These are phyloP conservation scores for Blennius ocellaris DNA, from an alignment of 2,113 vertebrate species.

Conservation along the genomic window DNA sequence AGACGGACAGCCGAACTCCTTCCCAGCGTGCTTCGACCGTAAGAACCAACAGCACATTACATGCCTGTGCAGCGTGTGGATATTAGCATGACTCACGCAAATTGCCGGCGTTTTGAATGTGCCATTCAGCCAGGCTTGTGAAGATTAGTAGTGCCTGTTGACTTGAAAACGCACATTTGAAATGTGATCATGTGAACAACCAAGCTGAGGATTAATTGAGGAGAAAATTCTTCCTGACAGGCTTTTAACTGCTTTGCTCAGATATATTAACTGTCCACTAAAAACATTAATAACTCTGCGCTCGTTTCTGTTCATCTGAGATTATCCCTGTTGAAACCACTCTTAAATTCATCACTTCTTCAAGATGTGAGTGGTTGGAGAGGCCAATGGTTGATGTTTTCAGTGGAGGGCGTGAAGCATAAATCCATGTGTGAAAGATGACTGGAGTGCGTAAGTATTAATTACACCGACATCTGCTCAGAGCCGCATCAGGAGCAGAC, in stretches of 20 bases:
- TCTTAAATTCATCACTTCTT: constrained; percentile 49
- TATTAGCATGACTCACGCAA: constrained; percentile 43
- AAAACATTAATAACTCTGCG: constrained; percentile 49
- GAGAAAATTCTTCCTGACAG: constrained; percentile 54
- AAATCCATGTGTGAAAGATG: constrained; percentile 33
- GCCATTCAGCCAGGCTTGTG: constrained; percentile 34
- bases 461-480: constrained; percentile 54
- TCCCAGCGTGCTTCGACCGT: constrained; percentile 25
- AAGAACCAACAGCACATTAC: constrained; percentile 26
- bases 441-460: constrained; percentile 36
- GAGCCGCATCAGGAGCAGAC: constrained; percentile 1
- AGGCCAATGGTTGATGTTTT: constrained; percentile 19
- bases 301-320: constrained; percentile 47
- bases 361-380: constrained; percentile 25
- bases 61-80: constrained; percentile 16
- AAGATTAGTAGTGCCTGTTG: constrained; percentile 50
- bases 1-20: constrained; percentile 39
- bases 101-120: constrained; percentile 26
- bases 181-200: constrained; percentile 58
- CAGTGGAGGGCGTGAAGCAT: constrained; percentile 22
- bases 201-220: constrained; percentile 68
- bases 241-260: constrained; percentile 60
- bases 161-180: constrained; percentile 48
- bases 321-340: constrained; percentile 55
- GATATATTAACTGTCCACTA: constrained; percentile 63